Base-by-base conservation (phyloP, 2,113 vertebrate species). In the Tachysurus vachellii region DNA sequence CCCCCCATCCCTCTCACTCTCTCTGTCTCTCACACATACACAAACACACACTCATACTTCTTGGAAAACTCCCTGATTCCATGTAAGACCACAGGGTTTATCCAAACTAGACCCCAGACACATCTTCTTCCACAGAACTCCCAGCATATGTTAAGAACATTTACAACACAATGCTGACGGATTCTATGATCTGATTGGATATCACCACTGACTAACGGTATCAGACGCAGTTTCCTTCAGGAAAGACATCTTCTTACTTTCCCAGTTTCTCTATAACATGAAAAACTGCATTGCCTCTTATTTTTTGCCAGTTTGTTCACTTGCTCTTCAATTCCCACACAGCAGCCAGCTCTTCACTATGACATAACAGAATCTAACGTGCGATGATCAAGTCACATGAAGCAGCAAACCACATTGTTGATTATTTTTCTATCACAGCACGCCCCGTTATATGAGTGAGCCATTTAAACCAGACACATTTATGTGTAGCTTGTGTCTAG, bases 41-140 rank as follows among this genome's bases (percentile, higher is more conserved):
- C 1, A 53, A 81, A 68, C 42, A 87, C 89, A 87, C 86, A 79
- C 42, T 71, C 1, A 56, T 81, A 68, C 26, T 94, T 94, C 93
- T 89, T 88, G 88, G 92, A 95, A 93, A 87, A 81, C 56, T 82
- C 57, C 87, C 88, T 88, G 89, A 88, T 92, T 93, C 83, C 88
- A 87, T 66, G 89, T 81, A 89, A 89, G 90, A 44, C 77, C 91
- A 88, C 86, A 85, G 86, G 76, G 80, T 89, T 88, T 76, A 89
- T 89, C 64, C 83, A 86, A n/a, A 80, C 59, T 61, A 50, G 59
- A 61, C 70, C 26, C 47, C 83, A 56, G 14, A 50, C 50, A 14
- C 36, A 9, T 82, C 80, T 44, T n/a, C 11, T 23, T n/a, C 80
- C 36, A 26, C 5, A 50, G 8, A 47, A 64, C 50, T 76, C 73